These are phyloP conservation scores for Poecilia wingei DNA, from an alignment of 2,797 vertebrate genomes.

Conservation along the genomic window DNA sequence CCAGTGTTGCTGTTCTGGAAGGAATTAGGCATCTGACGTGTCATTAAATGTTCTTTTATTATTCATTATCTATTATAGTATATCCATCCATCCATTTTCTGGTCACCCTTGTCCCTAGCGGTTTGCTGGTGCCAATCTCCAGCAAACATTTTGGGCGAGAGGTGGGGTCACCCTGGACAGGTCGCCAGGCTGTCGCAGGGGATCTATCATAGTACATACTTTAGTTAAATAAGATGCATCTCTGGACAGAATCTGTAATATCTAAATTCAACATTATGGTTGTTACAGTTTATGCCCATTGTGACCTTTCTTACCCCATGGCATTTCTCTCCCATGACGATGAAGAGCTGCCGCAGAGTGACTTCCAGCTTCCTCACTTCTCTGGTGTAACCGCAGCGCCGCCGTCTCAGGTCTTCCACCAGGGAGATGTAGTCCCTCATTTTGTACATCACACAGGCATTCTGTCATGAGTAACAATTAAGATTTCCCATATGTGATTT, in stretches of 20 bases:
- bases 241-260: neutral
- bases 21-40: neutral
- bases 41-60: neutral
- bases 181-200: too few species aligned
- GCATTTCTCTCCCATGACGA: slow-evolving; percentile 68
- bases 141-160: too few species aligned
- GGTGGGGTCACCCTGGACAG: too few species aligned
- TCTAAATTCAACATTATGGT: neutral
- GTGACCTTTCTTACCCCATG: slow-evolving; percentile 62
- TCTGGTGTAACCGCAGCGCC: slow-evolving; percentile 62
- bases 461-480: slow-evolving; percentile 65
- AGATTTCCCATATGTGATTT: slow-evolving; percentile 39
- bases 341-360: slow-evolving; percentile 64
- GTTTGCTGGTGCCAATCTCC: too few species aligned
- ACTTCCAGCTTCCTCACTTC: slow-evolving; percentile 45
- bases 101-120: too few species aligned
- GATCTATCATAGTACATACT: neutral
- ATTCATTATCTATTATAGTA: neutral
- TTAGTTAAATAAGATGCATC: neutral
- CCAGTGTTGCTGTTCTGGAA: neutral
- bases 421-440: slow-evolving; percentile 61
- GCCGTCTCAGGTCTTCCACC: slow-evolving; percentile 54
- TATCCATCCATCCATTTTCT: neutral
- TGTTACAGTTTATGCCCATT: neutral
- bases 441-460: slow-evolving; percentile 70